Conservation (phyloP, 2,888 invertebrate species). For the Pyralis farinalis region DNA sequence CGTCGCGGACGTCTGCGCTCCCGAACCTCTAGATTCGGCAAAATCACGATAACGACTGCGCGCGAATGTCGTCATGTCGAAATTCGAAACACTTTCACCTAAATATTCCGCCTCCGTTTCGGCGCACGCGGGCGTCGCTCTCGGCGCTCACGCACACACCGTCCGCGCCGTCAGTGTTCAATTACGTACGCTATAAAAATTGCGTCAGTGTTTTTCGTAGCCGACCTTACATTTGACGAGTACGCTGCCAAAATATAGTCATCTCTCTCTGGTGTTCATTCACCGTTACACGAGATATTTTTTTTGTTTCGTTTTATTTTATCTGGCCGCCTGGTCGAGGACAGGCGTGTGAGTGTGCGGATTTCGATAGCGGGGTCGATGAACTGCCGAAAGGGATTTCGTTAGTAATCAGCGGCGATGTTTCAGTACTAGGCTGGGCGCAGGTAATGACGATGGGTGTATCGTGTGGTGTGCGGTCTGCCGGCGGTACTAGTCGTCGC, state of each 20-base stretch:
- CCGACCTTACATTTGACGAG: conserved; percentile 69
- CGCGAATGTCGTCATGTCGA: conserved; percentile 81
- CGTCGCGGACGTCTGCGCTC: conserved; percentile 49
- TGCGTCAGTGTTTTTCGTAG: conserved; percentile 80
- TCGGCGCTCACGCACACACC: conserved; percentile 78
- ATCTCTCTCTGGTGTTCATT: conserved; percentile 75
- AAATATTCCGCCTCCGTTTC: conserved; percentile 80
- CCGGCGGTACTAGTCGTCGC: conserved; percentile 46
- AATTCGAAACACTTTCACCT: conserved; percentile 82
- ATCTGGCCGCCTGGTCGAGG: conserved; percentile 56
- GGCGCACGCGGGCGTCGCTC: conserved; percentile 80
- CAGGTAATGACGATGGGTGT: conserved; percentile 40
- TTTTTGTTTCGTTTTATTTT: conserved; percentile 75
- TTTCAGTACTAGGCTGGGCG: conserved; percentile 58
- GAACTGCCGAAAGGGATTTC: conserved; percentile 75
- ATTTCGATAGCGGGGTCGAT: conserved; percentile 78
- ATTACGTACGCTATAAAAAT: conserved; percentile 80
- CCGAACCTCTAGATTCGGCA: conserved; percentile 78
- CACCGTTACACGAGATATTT: conserved; percentile 56
- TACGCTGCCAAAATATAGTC: conserved; percentile 72
- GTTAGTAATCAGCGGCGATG: conserved; percentile 55
- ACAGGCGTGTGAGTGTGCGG: conserved; percentile 74
- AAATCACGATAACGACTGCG: conserved; percentile 81
- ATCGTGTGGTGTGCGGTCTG: conserved; percentile 42
- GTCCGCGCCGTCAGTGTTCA: conserved; percentile 61